Conservation (phyloP, 2,888 invertebrate genomes). For the Anodontia alba region DNA sequence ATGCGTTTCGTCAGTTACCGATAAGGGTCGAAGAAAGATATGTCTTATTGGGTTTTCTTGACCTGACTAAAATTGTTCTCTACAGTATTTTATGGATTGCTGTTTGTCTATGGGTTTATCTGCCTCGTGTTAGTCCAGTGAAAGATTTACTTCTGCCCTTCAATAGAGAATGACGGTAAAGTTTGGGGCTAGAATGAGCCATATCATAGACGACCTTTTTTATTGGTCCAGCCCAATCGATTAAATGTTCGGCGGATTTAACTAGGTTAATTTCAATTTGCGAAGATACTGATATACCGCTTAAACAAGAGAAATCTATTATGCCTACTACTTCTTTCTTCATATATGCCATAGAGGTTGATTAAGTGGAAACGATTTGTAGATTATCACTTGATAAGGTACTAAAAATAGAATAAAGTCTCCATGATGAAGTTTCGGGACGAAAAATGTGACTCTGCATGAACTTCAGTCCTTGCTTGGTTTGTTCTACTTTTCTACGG, state of each 20-base stretch:
- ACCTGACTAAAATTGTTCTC: too few species aligned
- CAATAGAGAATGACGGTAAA: background rate
- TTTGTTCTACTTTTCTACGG: slow-evolving; percentile 48
- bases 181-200: background rate
- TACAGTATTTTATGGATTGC: too few species aligned
- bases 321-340: slow-evolving; percentile 27
- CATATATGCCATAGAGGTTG: slow-evolving; percentile 34
- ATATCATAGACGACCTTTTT: background rate
- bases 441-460: slow-evolving; percentile 19
- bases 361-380: background rate
- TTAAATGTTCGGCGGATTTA: too few species aligned
- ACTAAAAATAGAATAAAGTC: slow-evolving; percentile 22
- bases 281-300: slow-evolving; percentile 29
- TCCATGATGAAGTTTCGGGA: background rate
- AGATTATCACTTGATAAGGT: slow-evolving; percentile 34
- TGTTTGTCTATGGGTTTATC: slow-evolving; percentile 1
- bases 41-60: too few species aligned
- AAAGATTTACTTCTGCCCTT: background rate
- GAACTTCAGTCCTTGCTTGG: slow-evolving; percentile 48
- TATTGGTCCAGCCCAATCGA: too few species aligned
- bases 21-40: too few species aligned
- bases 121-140: background rate
- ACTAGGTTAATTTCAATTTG: too few species aligned
- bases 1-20: too few species aligned
- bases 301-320: slow-evolving; percentile 35